These are phyloP conservation scores for Lepidotrigona ventralis DNA, from an alignment of 1,140 invertebrate species.

Conservation along the genomic window DNA sequence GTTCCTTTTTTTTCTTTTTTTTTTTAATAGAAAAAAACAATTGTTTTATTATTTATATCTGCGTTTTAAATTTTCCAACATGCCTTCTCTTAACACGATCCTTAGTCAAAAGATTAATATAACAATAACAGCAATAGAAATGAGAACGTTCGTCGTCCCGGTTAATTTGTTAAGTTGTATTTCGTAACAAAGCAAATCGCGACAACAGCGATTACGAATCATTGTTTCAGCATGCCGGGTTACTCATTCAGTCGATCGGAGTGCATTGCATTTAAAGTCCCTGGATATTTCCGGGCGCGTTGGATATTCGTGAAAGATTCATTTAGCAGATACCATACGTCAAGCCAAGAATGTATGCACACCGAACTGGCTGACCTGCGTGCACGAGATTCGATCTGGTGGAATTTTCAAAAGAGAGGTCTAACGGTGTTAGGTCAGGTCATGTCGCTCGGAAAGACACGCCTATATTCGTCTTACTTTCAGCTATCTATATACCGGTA, in stretches of 20 bases:
- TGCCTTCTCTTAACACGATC: too few relatives aligned
- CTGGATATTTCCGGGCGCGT: neutral
- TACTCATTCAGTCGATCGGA: neutral
- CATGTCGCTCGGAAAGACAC: neutral
- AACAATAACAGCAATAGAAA: too few relatives aligned
- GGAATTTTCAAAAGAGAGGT: neutral
- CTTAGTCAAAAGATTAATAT: too few relatives aligned
- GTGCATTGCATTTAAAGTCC: neutral
- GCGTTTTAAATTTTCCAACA: too few relatives aligned
- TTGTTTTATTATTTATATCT: too few relatives aligned
- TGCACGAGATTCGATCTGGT: neutral
- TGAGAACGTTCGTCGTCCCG: neutral
- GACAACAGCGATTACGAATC: neutral
- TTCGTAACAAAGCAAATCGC: neutral
- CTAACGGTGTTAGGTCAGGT: slow-evolving; percentile 2
- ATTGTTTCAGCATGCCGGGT: neutral
- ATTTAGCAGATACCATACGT: neutral
- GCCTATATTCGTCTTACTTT: neutral
- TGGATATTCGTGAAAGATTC: neutral
- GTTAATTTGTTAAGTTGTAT: neutral
- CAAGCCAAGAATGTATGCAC: too few relatives aligned
- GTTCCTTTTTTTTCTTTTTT: too few relatives aligned
- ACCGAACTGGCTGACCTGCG: neutral
- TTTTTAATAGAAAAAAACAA: too few relatives aligned
- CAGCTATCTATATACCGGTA: neutral